These are phyloP conservation scores for Caenorhabditis auriculariae DNA, from an alignment of 2,888 invertebrate species.

Conservation along the genomic window DNA sequence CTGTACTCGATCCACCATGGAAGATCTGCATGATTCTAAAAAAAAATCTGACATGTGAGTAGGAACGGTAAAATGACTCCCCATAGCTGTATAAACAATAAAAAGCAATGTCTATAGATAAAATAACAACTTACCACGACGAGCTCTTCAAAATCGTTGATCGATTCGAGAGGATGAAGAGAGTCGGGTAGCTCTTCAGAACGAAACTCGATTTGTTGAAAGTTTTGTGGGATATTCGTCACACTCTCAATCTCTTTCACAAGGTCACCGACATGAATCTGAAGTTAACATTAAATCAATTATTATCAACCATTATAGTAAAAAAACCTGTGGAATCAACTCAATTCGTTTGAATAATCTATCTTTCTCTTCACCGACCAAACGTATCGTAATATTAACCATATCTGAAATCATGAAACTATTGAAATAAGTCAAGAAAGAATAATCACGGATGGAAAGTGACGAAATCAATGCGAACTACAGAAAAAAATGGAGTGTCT, in stretches of 20 bases:
- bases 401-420: conserved; percentile 5
- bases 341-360: conserved; percentile 2
- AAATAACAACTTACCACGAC: conserved; percentile 1
- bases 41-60: too few species aligned
- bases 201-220: neutral
- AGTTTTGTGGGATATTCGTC: neutral
- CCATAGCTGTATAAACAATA: neutral
- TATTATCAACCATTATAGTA: conserved; percentile 16
- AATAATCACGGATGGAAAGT: conserved; percentile 3
- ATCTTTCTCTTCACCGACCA: conserved; percentile 11
- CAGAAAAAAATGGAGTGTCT: conserved; percentile 1
- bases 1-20: conserved; percentile 13
- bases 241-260: conserved; percentile 10
- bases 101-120: neutral
- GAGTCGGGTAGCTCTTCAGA: conserved; percentile 1
- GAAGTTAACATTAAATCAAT: conserved; percentile 15
- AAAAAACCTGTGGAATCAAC: conserved; percentile 14
- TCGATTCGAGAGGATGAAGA: neutral
- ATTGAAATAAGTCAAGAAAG: conserved; percentile 5
- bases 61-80: too few species aligned
- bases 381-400: conserved; percentile 4
- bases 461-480: too few species aligned
- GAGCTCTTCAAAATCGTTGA: neutral
- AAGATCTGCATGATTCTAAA: conserved; percentile 21
- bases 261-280: conserved; percentile 12